Evolutionary conservation across 1,140 invertebrate species (phyloP).

Genomic region (Drosophila yakuba): DNA sequence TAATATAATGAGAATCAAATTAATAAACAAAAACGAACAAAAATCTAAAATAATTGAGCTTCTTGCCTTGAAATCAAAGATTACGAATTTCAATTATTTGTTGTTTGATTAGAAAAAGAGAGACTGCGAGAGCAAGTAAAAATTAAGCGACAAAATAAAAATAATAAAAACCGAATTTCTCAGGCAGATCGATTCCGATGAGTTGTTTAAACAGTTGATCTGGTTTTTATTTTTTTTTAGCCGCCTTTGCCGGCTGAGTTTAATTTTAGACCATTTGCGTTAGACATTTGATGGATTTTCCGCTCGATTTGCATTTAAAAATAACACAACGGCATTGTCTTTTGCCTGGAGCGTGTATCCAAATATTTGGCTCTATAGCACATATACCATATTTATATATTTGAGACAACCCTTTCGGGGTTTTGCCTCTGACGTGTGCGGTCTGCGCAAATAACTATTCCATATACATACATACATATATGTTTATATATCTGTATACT

Average conservation of each 20-base stretch:
- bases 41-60: constrained; percentile 41
- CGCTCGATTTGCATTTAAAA: constrained; percentile 61
- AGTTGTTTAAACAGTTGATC: constrained; percentile 72
- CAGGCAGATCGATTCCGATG: constrained; percentile 60
- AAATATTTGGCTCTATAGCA: constrained; percentile 50
- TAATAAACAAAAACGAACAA: constrained; percentile 12
- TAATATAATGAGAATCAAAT: constrained; percentile 41
- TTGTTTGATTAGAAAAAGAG: constrained; percentile 6
- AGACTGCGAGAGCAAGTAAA: not conserved
- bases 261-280: constrained; percentile 64
- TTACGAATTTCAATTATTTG: constrained; percentile 7
- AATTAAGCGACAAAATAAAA: not conserved
- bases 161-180: not conserved
- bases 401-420: constrained; percentile 9
- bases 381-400: not conserved
- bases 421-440: constrained; percentile 45
- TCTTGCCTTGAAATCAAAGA: constrained; percentile 28
- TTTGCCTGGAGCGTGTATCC: constrained; percentile 34
- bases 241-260: constrained; percentile 23
- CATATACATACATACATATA: not conserved
- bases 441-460: not conserved
- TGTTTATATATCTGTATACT: not conserved
- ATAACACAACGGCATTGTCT: constrained; percentile 35
- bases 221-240: constrained; percentile 11
- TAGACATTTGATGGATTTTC: constrained; percentile 58